Evolutionary conservation across 2,113 vertebrate genomes (phyloP).

Genomic region (Platichthys flesus): DNA sequence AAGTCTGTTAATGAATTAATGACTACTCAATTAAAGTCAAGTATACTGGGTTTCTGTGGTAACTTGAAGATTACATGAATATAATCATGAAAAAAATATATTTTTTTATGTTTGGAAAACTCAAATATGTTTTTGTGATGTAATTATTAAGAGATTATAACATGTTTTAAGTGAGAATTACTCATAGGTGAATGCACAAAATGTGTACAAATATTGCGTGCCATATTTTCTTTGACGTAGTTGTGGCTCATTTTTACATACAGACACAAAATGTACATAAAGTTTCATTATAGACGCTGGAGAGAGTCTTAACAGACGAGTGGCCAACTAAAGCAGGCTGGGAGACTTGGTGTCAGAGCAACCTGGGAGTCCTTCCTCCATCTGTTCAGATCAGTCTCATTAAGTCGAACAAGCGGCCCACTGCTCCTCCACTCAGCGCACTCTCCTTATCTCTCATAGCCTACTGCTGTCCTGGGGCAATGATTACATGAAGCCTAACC

Average conservation of each 20-base stretch:
- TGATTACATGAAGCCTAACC: conserved; percentile 73
- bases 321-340: conserved; percentile 39
- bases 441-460: conserved; percentile 37
- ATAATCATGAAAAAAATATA: too few species aligned
- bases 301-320: conserved; percentile 41
- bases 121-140: neutral
- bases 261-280: neutral
- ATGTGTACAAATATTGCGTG: too few species aligned
- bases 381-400: conserved; percentile 76
- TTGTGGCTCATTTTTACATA: neutral
- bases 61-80: too few species aligned
- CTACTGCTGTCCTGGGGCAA: conserved; percentile 58
- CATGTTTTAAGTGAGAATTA: too few species aligned
- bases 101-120: neutral
- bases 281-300: neutral
- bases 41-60: too few species aligned
- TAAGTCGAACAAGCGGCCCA: conserved; percentile 69
- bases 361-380: conserved; percentile 62
- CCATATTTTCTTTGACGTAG: too few species aligned
- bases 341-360: conserved; percentile 38
- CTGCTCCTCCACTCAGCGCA: conserved; percentile 43
- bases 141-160: neutral
- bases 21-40: too few species aligned
- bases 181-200: too few species aligned
- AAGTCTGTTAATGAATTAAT: too few species aligned